Conservation (phyloP, 2,797 vertebrate genomes). For the Aselliscus stoliczkanus region DNA sequence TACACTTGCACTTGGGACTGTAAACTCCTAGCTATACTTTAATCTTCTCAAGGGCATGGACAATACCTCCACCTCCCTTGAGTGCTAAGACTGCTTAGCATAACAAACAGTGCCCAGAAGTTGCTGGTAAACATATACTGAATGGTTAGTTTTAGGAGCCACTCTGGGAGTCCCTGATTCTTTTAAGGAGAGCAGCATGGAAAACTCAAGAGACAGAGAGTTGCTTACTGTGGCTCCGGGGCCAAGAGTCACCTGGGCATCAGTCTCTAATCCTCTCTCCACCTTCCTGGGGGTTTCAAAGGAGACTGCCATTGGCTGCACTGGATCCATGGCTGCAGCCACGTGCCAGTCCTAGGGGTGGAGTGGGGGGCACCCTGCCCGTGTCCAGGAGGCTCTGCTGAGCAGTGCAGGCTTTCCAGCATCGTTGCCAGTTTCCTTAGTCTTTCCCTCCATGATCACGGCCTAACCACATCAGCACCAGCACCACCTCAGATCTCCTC, state of each 20-base stretch:
- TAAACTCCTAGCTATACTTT: neutral
- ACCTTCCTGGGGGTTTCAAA: neutral
- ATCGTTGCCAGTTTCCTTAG: neutral
- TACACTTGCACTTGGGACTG: accelerated
- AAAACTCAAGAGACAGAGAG: neutral
- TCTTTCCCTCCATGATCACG: neutral
- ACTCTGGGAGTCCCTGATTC: neutral
- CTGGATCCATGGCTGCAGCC: too few species aligned
- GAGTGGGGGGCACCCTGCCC: neutral
- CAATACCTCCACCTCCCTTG: accelerated
- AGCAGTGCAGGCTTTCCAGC: accelerated
- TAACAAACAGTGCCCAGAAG: neutral
- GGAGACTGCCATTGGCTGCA: neutral
- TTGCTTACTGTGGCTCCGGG: neutral
- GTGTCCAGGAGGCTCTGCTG: neutral
- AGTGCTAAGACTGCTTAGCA: neutral
- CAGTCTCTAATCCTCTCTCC: too few species aligned
- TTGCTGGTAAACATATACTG: neutral
- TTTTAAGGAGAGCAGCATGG: neutral
- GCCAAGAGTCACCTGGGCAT: too few species aligned
- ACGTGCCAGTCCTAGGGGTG: too few species aligned
- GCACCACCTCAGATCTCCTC: neutral
- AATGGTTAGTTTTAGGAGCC: neutral
- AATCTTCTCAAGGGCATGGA: accelerated
- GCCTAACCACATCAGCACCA: neutral